phyloP scores from a whole-genome alignment of 2,888 invertebrate genomes.

The Poecilobothrus nobilitatus region DNA sequence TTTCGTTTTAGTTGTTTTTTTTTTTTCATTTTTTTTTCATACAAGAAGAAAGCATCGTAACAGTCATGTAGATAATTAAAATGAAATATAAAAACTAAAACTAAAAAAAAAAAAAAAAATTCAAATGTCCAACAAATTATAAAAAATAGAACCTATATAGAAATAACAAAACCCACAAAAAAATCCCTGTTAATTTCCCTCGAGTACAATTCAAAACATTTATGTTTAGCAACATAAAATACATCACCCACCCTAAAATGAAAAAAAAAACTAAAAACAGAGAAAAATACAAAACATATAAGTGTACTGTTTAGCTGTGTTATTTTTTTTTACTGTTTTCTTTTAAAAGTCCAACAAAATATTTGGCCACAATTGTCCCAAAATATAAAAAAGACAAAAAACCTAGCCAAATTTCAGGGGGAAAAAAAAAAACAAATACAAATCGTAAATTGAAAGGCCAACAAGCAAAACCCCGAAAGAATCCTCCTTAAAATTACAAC shows the following conservation, averaged over 20 bases:
- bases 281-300: background rate
- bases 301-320: no score
- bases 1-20: no score
- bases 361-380: no score
- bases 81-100: background rate
- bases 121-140: background rate
- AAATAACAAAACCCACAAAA: background rate
- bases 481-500: no score
- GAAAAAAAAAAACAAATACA: no score
- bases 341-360: no score
- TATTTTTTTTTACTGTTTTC: no score
- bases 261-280: background rate
- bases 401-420: no score
- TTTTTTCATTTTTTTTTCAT: no score
- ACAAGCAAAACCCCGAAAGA: no score
- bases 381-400: no score
- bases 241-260: background rate
- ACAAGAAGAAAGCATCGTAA: background rate
- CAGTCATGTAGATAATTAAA: conserved; percentile 6
- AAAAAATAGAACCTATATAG: background rate
- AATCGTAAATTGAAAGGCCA: no score
- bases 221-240: conserved; percentile 1
- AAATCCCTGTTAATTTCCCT: conserved; percentile 6
- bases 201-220: conserved; percentile 6
- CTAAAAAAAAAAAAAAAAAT: background rate